phyloP scores from a whole-genome alignment of 2,797 vertebrate species.

The Telmatherina bonti region DNA sequence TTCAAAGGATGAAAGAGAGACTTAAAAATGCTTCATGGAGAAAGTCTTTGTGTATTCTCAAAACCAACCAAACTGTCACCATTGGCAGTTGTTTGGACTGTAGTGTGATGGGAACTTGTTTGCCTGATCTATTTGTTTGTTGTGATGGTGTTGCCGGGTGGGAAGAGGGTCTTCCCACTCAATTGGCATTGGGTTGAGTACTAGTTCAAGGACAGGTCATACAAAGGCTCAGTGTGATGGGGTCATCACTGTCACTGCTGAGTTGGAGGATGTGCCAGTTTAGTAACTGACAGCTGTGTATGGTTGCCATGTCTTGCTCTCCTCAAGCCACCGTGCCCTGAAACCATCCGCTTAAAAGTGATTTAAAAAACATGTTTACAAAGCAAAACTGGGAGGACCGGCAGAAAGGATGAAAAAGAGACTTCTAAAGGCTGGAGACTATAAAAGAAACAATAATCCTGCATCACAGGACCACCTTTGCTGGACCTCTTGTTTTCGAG shows the following conservation, averaged over 20 bases:
- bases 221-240: slow-evolving; percentile 77
- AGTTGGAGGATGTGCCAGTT: slow-evolving; percentile 70
- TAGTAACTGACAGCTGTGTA: slow-evolving; percentile 70
- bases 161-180: slow-evolving; percentile 59
- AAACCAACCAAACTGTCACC: slow-evolving; percentile 71
- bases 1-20: slow-evolving; percentile 48
- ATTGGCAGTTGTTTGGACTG: slow-evolving; percentile 73
- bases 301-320: slow-evolving; percentile 74
- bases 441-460: slow-evolving; percentile 68
- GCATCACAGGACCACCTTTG: slow-evolving; percentile 75
- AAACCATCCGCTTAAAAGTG: slow-evolving; percentile 46
- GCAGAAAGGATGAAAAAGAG: slow-evolving; percentile 47
- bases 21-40: slow-evolving; percentile 63
- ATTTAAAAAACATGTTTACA: slow-evolving; percentile 66
- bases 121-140: slow-evolving; percentile 76
- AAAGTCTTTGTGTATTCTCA: slow-evolving; percentile 70
- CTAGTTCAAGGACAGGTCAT: slow-evolving; percentile 71
- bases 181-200: slow-evolving; percentile 68
- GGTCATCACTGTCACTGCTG: slow-evolving; percentile 73
- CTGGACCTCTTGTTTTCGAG: slow-evolving; percentile 60
- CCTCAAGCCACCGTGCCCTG: slow-evolving; percentile 56
- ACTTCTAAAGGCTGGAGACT: slow-evolving; percentile 60
- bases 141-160: slow-evolving; percentile 65
- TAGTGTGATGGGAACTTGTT: slow-evolving; percentile 77
- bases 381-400: slow-evolving; percentile 50